A percentile compares a stretch with the other conserved stretches of the same genome.
phyloP scores from a whole-genome alignment of 2,113 vertebrate species.

The Lepus americanus region DNA sequence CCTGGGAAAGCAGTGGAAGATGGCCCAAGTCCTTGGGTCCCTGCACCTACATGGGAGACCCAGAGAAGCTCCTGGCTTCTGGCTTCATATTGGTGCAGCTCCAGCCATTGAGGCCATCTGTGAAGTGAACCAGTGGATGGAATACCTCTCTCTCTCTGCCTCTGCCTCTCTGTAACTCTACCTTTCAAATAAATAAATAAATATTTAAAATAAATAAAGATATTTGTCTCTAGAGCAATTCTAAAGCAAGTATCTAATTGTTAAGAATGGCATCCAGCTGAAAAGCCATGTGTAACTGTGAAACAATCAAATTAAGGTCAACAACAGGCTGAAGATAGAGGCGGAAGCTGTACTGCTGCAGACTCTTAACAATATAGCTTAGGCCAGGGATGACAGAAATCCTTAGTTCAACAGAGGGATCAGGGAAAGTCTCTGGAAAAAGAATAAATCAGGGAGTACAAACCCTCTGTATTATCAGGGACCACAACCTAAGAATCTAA shows the following conservation, averaged over 20 bases:
- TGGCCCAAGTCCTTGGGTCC: too few species aligned
- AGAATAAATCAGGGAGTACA: not conserved
- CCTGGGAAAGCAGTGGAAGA: too few species aligned
- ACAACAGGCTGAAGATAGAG: not conserved
- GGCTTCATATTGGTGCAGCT: too few species aligned
- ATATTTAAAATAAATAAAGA: not conserved
- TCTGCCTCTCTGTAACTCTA: too few species aligned
- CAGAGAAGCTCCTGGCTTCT: too few species aligned
- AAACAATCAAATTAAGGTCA: constrained; percentile 49
- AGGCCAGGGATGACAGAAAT: not conserved
- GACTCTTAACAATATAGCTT: not conserved
- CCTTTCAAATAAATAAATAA: too few species aligned
- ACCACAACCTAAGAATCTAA: not conserved
- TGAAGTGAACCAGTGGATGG: too few species aligned
- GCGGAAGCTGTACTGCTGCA: accelerated
- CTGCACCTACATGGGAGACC: too few species aligned
- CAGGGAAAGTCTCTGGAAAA: not conserved
- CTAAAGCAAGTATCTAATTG: constrained; percentile 73
- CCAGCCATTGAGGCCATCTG: too few species aligned
- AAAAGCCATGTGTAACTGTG: constrained; percentile 63
- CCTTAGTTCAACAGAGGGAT: not conserved
- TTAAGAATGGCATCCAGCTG: constrained; percentile 69
- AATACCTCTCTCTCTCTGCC: too few species aligned
- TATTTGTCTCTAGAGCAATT: constrained; percentile 50
- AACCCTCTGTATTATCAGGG: not conserved